Evolutionary conservation across 2,888 invertebrate genomes (phyloP), one percentile per base, ranked within the genome.

Genomic region (Phymatocera aterrima): DNA sequence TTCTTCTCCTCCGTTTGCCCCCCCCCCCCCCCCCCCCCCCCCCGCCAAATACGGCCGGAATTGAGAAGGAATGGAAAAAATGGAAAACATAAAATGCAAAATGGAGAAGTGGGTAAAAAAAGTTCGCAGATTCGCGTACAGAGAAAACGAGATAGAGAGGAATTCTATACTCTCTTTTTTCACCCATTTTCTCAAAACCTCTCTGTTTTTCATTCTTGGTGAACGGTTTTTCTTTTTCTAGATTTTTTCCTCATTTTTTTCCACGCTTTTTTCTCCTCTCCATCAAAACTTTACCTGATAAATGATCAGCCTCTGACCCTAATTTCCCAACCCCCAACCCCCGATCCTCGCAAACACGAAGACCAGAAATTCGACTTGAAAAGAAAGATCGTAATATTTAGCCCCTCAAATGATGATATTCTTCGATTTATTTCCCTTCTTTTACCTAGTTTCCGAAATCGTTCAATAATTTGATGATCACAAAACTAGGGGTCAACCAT

Each of bases 211-310:
- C n/a, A n/a, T n/a, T n/a, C n/a, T n/a, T n/a, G n/a, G n/a, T n/a
- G n/a, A n/a, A n/a, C n/a, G n/a, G n/a, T n/a, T n/a, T 64, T 37
- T 34, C 18, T n/a, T 18, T 12, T 10, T 61, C 34, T 61, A n/a
- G 1, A 34, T 61, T 34, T 18, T 3, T 64, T 37, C 18, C 8
- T 34, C 5, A 3, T 61, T 34, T 34, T 31, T 31, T 10, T 18
- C n/a, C n/a, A n/a, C n/a, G n/a, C n/a, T 37, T 21, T 64, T 37
- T 10, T 18, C 0, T 37, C 12, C 2, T 1, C 18, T 21, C n/a
- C 18, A n/a, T 37, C 37, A n/a, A 64, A 34, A n/a, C 37, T 64
- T 37, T 64, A n/a, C n/a, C 37, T 64, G 64, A 64, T 34, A 37
- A 64, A 64, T 37, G 64, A 64, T 64, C 64, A 10, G 21, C 10